Evolutionary conservation across 2,888 invertebrate species (phyloP).

Genomic region (Adineta ricciae): DNA sequence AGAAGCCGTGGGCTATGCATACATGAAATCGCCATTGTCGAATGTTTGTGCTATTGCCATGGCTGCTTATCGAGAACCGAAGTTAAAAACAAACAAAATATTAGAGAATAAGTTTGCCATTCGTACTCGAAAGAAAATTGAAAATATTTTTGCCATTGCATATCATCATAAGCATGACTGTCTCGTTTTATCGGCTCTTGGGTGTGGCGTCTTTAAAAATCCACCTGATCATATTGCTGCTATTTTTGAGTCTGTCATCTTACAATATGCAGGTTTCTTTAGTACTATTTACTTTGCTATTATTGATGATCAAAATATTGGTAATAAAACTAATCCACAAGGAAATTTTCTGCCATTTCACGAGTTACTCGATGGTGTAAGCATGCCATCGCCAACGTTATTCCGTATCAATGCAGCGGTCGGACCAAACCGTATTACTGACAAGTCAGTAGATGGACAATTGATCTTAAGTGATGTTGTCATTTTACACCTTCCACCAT

Average conservation of each 20-base stretch:
- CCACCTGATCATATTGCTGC: not conserved
- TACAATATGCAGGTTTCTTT: not conserved
- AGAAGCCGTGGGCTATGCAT: not conserved
- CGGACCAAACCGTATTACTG: not conserved
- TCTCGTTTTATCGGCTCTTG: not conserved
- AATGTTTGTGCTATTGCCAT: constrained; percentile 12
- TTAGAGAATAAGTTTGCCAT: not conserved
- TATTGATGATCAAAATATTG: not conserved
- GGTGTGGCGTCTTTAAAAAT: not conserved
- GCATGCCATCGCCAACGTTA: not conserved
- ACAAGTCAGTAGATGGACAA: not conserved
- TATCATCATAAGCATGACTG: not conserved
- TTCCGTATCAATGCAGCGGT: not conserved
- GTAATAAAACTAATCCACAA: not conserved
- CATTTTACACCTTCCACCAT: not conserved
- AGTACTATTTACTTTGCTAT: not conserved
- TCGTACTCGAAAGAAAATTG: not conserved
- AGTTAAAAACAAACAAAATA: not conserved
- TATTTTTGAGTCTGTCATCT: not conserved
- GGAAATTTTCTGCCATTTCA: not conserved
- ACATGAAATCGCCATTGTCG: not conserved
- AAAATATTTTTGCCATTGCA: not conserved
- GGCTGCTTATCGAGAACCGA: not conserved
- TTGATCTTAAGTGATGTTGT: not conserved
- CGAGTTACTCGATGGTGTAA: not conserved